Evolutionary conservation across 2,113 vertebrate species (phyloP).

Genomic region (Gyps fulvus): DNA sequence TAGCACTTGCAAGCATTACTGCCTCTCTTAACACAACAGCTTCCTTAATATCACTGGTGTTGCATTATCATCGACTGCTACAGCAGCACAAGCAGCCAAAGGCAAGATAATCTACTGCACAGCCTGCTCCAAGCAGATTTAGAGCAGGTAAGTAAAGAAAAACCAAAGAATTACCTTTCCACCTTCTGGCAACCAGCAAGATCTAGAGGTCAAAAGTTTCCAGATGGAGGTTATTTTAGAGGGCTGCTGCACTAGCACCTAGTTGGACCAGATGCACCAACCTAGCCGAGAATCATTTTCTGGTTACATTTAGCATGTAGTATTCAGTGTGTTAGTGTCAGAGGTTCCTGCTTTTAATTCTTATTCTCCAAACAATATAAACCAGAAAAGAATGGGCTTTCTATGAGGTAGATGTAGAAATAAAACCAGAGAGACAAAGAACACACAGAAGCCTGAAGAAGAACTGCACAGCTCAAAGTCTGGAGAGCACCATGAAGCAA

Average conservation of each 20-base stretch:
- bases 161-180: not conserved
- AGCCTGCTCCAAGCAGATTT: not conserved
- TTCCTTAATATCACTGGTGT: not conserved
- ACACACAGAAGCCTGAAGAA: not conserved
- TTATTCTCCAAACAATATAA: not conserved
- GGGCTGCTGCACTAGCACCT: not conserved
- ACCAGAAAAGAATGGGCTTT: not conserved
- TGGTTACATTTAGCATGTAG: not conserved
- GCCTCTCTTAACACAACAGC: not conserved
- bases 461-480: not conserved
- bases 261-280: not conserved
- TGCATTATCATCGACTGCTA: not conserved
- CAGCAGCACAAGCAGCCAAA: not conserved
- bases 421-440: not conserved
- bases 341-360: not conserved
- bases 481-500: not conserved
- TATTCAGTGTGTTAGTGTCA: not conserved
- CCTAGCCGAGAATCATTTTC: not conserved
- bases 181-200: not conserved
- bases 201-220: not conserved
- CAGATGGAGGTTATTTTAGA: not conserved
- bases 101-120: not conserved
- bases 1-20: not conserved
- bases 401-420: not conserved
- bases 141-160: not conserved